Evolutionary conservation across 2,888 invertebrate genomes (phyloP), one percentile per base, ranked within the genome.

Genomic region (Amiota minor): DNA sequence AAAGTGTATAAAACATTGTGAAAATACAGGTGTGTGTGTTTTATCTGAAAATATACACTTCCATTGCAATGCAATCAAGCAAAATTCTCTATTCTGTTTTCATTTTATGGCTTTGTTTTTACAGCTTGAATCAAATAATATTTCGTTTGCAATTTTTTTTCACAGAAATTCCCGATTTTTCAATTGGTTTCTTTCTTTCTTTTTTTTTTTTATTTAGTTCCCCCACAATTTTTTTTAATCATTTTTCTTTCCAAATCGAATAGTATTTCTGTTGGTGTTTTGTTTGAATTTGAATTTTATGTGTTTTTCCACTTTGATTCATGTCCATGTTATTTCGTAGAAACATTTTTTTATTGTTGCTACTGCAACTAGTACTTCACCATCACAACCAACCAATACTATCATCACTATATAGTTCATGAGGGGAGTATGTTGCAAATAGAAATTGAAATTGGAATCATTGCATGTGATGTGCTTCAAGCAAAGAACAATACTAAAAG

Each of bases 261-360:
- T 50, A 2, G 14, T 59, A 18, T 47, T 47, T 56, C 53, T 55
- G 50, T 73, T 72, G 71, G 46, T 68, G 73, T 59, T 67, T 72
- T 73, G 49, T 55, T 23, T 59, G 47, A 46, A 72, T 73, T 70
- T 59, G 59, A n/a, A 47, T 68, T 72, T 71, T 72, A 59, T 70
- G 69, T 70, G 65, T 69, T 72, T 65, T 65, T 45, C 55, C 53
- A 35, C 8, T 49, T 67, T 56, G 70, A 64, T 73, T 8, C 67
- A 50, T 67, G 67, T 67, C 50, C 67, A 20, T 20, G 67, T 49
- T 47, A 67, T 49, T 67, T 47, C 47, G 23, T 12, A 46, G 14
- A 47, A 64, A 47, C 16, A 35, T 35, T 35, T 64, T 64, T 64
- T 64, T 46, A 64, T 64, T 35, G 64, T 64, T 64, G 14, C 64